These are phyloP conservation scores for Tokudaia tokunoshimensis DNA, from an alignment of 2,797 vertebrate genomes.

Conservation along the genomic window DNA sequence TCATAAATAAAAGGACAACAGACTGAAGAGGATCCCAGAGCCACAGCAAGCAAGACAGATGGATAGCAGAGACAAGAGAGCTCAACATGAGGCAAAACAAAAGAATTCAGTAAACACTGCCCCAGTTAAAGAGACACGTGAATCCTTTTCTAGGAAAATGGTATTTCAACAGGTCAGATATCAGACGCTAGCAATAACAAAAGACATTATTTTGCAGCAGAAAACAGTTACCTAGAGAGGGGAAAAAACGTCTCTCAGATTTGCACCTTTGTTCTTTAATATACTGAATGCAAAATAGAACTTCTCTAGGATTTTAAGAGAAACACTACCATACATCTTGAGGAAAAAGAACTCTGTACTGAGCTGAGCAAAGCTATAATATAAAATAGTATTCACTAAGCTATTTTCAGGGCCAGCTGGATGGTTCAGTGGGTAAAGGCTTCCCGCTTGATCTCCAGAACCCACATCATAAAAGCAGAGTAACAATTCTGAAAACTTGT, in stretches of 20 bases:
- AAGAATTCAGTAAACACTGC: neutral
- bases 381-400: neutral
- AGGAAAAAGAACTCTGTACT: neutral
- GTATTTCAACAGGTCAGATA: neutral
- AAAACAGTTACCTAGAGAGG: neutral
- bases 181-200: neutral
- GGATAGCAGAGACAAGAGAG: neutral
- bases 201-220: neutral
- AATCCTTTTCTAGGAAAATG: neutral
- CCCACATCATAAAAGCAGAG: neutral
- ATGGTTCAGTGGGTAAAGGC: neutral
- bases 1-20: conserved; percentile 33
- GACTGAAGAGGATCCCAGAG: neutral
- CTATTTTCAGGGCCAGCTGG: neutral
- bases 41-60: neutral
- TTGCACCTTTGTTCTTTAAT: neutral
- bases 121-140: neutral
- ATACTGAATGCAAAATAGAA: neutral
- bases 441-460: neutral
- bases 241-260: neutral
- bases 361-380: neutral
- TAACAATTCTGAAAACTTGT: neutral
- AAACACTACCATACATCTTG: neutral
- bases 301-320: neutral
- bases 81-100: neutral